Conservation (phyloP, 2,797 vertebrate species). For the Prunella strophiata region DNA sequence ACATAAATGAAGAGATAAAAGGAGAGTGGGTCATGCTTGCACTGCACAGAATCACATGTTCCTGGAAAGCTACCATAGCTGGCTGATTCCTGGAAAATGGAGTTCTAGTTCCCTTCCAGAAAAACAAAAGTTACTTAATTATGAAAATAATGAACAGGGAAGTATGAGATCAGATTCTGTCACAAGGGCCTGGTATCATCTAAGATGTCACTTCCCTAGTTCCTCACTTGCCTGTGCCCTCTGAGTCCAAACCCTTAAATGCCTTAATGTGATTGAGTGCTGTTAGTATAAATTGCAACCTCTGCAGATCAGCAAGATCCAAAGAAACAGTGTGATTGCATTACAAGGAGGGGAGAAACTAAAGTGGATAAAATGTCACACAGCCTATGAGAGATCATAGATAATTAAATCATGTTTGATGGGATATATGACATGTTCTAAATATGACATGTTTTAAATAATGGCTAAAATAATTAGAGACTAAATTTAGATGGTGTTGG, state of each 20-base stretch:
- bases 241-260: not conserved
- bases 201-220: not conserved
- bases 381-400: not conserved
- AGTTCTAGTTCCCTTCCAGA: not conserved
- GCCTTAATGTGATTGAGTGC: not conserved
- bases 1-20: not conserved
- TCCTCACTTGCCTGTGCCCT: not conserved
- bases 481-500: not conserved
- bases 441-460: not conserved
- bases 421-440: not conserved
- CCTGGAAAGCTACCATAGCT: not conserved
- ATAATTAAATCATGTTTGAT: not conserved
- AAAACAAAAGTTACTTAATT: not conserved
- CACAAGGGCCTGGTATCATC: not conserved
- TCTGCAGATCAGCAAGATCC: not conserved
- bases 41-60: not conserved
- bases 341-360: not conserved
- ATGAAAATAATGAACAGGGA: constrained; percentile 14
- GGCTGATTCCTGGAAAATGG: not conserved
- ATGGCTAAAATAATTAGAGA: not conserved
- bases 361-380: not conserved
- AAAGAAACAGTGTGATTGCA: not conserved
- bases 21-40: not conserved
- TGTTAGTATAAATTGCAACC: not conserved
- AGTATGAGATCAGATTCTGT: not conserved